These are phyloP conservation scores for Penaeus vannamei DNA, from an alignment of 1,140 invertebrate species.

Conservation along the genomic window DNA sequence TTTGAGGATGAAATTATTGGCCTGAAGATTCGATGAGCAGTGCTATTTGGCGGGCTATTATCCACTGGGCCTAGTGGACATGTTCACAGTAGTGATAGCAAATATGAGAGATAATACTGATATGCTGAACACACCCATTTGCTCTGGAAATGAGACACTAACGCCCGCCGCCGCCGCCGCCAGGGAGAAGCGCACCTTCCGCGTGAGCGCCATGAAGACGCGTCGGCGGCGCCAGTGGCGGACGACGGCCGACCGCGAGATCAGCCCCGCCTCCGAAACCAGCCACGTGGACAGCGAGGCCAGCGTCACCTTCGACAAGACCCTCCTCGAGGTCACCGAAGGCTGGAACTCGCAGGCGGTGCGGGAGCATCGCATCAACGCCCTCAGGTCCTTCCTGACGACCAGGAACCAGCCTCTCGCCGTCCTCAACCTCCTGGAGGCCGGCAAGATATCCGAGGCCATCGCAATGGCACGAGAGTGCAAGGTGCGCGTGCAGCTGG, in stretches of 20 bases:
- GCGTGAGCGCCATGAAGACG: slow-evolving; percentile 40
- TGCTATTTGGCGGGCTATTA: no score
- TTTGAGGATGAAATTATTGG: no score
- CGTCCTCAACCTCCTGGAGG: slow-evolving; percentile 55
- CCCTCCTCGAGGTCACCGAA: slow-evolving; percentile 33
- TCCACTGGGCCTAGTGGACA: no score
- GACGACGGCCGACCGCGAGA: background rate
- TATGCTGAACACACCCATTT: no score
- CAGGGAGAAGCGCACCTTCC: slow-evolving; percentile 26
- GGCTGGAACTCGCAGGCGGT: slow-evolving; percentile 41
- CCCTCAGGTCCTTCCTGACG: slow-evolving; percentile 53
- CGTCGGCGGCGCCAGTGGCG: slow-evolving; percentile 38
- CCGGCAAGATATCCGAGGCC: slow-evolving; percentile 51
- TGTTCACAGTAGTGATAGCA: no score
- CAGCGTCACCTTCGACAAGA: slow-evolving; percentile 30
- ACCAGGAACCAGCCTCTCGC: slow-evolving; percentile 56
- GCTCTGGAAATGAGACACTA: no score
- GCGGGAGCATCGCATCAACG: slow-evolving; percentile 49
- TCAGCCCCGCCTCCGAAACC: slow-evolving; percentile 54
- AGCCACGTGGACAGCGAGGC: slow-evolving; percentile 42
- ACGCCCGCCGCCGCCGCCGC: background rate
- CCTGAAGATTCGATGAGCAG: no score
- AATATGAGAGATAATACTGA: no score
- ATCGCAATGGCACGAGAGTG: slow-evolving; percentile 38
- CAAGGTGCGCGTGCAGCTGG: slow-evolving; percentile 47